A percentile compares a stretch with the other conserved stretches of the same genome.
phyloP scores from a whole-genome alignment of 2,113 vertebrate species.

The Rutilus rutilus region DNA sequence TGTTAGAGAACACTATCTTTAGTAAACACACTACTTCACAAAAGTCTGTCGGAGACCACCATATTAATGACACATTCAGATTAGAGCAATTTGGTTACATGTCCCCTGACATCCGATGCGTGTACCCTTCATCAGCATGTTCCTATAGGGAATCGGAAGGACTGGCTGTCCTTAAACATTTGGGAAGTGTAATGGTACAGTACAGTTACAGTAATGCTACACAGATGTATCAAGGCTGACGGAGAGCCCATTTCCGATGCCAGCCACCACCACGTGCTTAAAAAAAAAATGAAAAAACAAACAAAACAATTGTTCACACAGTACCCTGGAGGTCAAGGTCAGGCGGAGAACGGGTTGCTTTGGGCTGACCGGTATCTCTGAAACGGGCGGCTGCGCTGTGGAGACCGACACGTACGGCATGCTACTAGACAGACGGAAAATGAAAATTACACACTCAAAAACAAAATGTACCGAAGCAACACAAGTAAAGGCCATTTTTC shows the following conservation, averaged over 20 bases:
- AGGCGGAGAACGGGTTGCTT: slow-evolving; percentile 16
- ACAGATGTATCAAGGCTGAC: slow-evolving; percentile 40
- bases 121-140: slow-evolving; percentile 35
- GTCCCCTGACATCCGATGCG: not conserved
- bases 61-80: slow-evolving; percentile 69
- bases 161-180: slow-evolving; percentile 25
- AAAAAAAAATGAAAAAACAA: not conserved
- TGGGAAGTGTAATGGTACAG: slow-evolving; percentile 19
- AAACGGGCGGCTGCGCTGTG: not conserved
- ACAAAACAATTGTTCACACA: not conserved
- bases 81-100: not conserved
- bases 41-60: slow-evolving; percentile 42
- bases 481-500: slow-evolving; percentile 62
- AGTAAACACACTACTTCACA: slow-evolving; percentile 56
- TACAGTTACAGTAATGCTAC: slow-evolving; percentile 59
- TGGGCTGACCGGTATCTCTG: slow-evolving; percentile 6
- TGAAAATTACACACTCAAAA: slow-evolving; percentile 39
- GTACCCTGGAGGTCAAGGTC: slow-evolving; percentile 35
- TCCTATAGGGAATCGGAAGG: slow-evolving; percentile 8
- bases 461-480: slow-evolving; percentile 68
- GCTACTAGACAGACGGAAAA: slow-evolving; percentile 63
- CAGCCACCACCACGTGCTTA: not conserved
- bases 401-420: slow-evolving; percentile 62
- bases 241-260: slow-evolving; percentile 40
- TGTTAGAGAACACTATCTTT: slow-evolving; percentile 64